Evolutionary conservation across 2,888 invertebrate species (phyloP).

Genomic region (Molanna angustata): DNA sequence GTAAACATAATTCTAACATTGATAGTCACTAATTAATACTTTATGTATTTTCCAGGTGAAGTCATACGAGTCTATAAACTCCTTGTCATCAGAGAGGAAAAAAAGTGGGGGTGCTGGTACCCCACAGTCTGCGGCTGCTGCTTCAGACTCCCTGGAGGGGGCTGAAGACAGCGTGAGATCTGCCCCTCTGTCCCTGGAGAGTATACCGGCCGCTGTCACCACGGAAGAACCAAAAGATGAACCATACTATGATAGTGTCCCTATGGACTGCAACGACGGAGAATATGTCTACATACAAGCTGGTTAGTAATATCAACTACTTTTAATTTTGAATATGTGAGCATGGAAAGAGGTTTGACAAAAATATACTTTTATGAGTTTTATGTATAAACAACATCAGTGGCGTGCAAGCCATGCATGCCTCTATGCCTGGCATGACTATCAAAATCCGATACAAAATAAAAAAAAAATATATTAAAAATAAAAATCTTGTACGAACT

Average conservation of each 20-base stretch:
- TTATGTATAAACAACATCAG: too few relatives aligned
- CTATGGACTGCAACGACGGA: conserved; percentile 64
- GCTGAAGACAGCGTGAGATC: conserved; percentile 45
- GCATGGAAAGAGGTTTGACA: too few relatives aligned
- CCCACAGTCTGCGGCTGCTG: conserved; percentile 47
- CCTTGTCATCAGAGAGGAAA: conserved; percentile 34
- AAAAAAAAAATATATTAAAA: too few relatives aligned
- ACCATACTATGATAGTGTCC: conserved; percentile 72
- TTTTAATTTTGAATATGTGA: too few relatives aligned
- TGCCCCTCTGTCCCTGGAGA: conserved; percentile 35
- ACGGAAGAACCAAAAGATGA: conserved; percentile 49
- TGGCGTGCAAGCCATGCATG: too few relatives aligned
- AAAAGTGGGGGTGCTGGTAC: conserved; percentile 49
- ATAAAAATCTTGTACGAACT: too few relatives aligned
- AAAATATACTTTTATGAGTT: too few relatives aligned
- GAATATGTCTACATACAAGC: conserved; percentile 76
- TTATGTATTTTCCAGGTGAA: conserved; percentile 49
- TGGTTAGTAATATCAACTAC: too few relatives aligned
- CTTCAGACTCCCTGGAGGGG: conserved; percentile 35
- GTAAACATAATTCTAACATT: too few relatives aligned
- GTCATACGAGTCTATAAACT: conserved; percentile 64
- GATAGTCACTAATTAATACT: not conserved
- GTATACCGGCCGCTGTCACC: conserved; percentile 27
- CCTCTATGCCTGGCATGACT: too few relatives aligned
- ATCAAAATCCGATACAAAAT: too few relatives aligned